phyloP scores from a whole-genome alignment of 64 coral and sea anemone genomes.

The Cladopsammia gracilis region DNA sequence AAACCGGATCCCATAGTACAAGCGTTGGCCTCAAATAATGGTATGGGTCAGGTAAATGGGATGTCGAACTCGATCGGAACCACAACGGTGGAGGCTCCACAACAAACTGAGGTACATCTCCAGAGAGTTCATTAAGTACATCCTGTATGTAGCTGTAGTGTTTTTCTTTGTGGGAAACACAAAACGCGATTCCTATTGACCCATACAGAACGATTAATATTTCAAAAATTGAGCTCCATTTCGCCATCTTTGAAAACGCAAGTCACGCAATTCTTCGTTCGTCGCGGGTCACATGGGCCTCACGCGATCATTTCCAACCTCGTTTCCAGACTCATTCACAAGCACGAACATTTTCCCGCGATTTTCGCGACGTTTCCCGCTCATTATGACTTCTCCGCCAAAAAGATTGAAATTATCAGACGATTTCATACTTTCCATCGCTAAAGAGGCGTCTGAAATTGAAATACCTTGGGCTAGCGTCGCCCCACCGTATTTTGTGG shows the following conservation, averaged over 20 bases:
- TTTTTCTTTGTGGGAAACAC: conserved; percentile 47
- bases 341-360: background rate
- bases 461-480: conserved; percentile 47
- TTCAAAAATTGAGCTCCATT: background rate
- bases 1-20: conserved; percentile 43
- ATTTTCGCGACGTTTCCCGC: too few relatives aligned
- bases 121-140: background rate
- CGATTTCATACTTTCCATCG: background rate
- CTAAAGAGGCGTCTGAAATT: conserved; percentile 12
- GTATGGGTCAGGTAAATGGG: background rate
- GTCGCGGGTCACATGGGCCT: background rate
- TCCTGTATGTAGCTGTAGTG: conserved; percentile 47
- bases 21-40: conserved; percentile 33
- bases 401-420: conserved; percentile 34
- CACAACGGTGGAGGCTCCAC: conserved; percentile 29
- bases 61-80: background rate
- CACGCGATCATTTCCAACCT: background rate
- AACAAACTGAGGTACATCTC: conserved; percentile 2
- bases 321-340: background rate
- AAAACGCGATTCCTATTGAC: background rate
- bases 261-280: background rate
- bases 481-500: conserved; percentile 15
- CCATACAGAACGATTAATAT: background rate
- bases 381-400: conserved; percentile 42
- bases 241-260: background rate